Evolutionary conservation across 2,797 vertebrate species (phyloP).

Genomic region (Anguilla pacifica): DNA sequence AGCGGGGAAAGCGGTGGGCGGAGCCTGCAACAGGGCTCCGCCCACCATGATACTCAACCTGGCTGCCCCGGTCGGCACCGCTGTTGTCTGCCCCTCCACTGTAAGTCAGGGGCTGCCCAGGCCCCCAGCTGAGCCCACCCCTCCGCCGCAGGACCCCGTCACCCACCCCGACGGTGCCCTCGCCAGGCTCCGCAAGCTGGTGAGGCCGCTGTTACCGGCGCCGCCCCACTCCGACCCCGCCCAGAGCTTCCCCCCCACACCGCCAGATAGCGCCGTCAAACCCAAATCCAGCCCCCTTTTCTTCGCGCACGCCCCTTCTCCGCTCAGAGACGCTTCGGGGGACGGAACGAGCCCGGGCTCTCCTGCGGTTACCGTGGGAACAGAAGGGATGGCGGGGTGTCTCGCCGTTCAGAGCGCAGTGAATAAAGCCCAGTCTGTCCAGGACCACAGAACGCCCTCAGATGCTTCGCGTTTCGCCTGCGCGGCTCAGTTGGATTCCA

Average conservation of each 20-base stretch:
- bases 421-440: background rate
- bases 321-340: conserved; percentile 17
- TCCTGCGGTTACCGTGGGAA: background rate
- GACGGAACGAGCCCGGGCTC: background rate
- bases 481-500: background rate
- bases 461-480: background rate
- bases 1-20: background rate
- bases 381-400: background rate
- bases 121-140: background rate
- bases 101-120: conserved; percentile 18
- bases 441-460: conserved; percentile 1
- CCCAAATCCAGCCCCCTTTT: conserved; percentile 37
- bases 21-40: background rate
- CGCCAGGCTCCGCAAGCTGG: conserved; percentile 47
- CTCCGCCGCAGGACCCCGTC: conserved; percentile 46
- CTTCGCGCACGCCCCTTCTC: conserved; percentile 29
- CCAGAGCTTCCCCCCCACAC: background rate
- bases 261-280: conserved; percentile 9
- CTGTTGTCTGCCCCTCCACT: conserved; percentile 16
- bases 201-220: background rate
- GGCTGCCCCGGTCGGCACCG: conserved; percentile 16
- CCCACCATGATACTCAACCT: conserved; percentile 36
- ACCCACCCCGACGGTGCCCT: conserved; percentile 49
- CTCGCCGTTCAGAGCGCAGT: background rate
- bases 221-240: background rate